phyloP scores from a whole-genome alignment of 2,113 vertebrate species.

The Alethe castanea region DNA sequence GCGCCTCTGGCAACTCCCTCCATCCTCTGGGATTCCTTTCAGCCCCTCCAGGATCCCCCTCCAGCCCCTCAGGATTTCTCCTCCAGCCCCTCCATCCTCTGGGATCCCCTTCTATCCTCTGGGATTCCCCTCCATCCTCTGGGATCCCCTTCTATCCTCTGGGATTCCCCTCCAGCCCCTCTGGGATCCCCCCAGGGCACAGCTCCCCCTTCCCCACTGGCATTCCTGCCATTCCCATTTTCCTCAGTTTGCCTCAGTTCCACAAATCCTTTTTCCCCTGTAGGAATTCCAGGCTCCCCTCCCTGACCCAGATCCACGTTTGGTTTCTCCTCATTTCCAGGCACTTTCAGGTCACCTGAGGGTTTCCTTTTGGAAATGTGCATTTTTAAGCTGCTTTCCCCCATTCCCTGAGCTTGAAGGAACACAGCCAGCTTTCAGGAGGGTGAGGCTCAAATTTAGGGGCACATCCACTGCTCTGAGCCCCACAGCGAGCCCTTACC shows the following conservation, averaged over 20 bases:
- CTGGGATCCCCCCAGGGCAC: background rate
- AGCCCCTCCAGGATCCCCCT: too few relatives aligned
- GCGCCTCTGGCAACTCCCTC: too few relatives aligned
- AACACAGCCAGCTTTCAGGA: background rate
- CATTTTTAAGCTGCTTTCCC: background rate
- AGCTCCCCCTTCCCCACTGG: background rate
- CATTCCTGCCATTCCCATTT: too few relatives aligned
- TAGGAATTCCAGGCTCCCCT: background rate
- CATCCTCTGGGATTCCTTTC: background rate
- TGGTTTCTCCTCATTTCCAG: background rate
- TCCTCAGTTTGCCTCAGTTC: rapidly evolving
- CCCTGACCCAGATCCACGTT: background rate
- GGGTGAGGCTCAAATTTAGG: rapidly evolving
- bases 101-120: too few relatives aligned
- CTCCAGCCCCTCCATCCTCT: too few relatives aligned
- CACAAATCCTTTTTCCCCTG: background rate
- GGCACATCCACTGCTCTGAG: background rate
- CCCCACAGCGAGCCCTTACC: rapidly evolving
- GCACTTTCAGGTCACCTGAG: background rate
- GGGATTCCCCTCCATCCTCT: too few relatives aligned
- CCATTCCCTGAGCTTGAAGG: background rate
- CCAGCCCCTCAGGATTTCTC: too few relatives aligned
- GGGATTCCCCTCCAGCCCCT: too few relatives aligned
- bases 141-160: too few relatives aligned
- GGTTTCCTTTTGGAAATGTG: background rate